Conservation (phyloP, 2,113 vertebrate genomes). For the Upupa epops region DNA sequence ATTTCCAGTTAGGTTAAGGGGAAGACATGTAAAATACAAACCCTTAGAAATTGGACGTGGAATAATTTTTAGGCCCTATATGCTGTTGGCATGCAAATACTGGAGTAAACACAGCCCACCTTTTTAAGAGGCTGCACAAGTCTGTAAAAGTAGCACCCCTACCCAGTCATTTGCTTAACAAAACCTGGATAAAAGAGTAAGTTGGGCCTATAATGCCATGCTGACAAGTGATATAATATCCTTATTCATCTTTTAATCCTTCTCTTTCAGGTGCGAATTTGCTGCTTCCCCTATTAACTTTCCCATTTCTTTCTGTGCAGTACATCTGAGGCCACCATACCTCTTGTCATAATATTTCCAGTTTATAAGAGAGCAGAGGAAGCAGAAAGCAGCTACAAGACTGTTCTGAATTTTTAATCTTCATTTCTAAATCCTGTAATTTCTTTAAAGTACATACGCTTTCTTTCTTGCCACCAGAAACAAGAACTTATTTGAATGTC, state of each 20-base stretch:
- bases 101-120: background rate
- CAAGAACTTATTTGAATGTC: slow-evolving; percentile 58
- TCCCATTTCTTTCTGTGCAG: slow-evolving; percentile 4
- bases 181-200: background rate
- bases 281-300: slow-evolving; percentile 27
- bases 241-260: background rate
- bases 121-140: background rate
- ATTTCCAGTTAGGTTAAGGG: background rate
- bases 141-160: background rate
- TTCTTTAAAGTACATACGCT: slow-evolving; percentile 41
- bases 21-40: background rate
- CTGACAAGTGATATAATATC: slow-evolving; percentile 6
- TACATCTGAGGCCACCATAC: background rate
- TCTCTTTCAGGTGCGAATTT: slow-evolving; percentile 21
- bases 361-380: slow-evolving; percentile 7
- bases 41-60: background rate
- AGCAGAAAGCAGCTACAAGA: slow-evolving; percentile 42
- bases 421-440: slow-evolving; percentile 51
- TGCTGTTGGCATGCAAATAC: background rate
- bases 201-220: background rate
- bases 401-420: slow-evolving; percentile 58
- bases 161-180: background rate
- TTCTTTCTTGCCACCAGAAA: slow-evolving; percentile 38
- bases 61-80: background rate
- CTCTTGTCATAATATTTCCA: slow-evolving; percentile 34